phyloP scores from a whole-genome alignment of 1,140 invertebrate genomes.

The Arion vulgaris region DNA sequence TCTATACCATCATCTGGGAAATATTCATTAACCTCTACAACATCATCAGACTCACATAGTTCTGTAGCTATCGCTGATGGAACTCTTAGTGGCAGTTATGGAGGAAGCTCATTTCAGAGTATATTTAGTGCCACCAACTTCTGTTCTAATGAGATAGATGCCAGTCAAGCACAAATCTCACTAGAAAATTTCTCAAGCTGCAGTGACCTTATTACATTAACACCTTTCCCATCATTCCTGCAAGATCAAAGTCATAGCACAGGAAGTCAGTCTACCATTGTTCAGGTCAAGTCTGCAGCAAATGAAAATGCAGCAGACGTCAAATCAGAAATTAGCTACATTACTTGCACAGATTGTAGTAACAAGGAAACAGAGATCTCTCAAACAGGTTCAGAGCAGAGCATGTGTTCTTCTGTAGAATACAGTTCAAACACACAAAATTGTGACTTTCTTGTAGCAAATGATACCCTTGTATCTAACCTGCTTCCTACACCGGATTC shows the following conservation, averaged over 20 bases:
- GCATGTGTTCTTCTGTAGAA: no score
- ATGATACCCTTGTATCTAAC: no score
- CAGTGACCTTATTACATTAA: neutral
- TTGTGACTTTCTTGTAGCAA: no score
- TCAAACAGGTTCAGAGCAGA: no score
- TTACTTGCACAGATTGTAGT: no score
- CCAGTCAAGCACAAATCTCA: neutral
- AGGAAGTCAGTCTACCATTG: neutral
- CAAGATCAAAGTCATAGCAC: neutral
- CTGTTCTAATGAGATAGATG: neutral
- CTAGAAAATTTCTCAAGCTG: neutral
- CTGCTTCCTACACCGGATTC: no score
- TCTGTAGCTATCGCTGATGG: neutral
- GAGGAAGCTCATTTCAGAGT: neutral
- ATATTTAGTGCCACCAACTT: neutral
- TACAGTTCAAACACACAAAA: no score
- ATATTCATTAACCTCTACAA: neutral
- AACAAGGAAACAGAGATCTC: no score
- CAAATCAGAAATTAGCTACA: no score
- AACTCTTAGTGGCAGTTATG: neutral
- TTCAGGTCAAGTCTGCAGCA: no score
- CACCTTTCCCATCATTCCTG: neutral
- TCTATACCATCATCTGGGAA: neutral
- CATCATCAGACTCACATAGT: neutral
- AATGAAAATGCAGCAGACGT: no score